Evolutionary conservation across 2,888 invertebrate species (phyloP).

Genomic region (Dorcus hopei): DNA sequence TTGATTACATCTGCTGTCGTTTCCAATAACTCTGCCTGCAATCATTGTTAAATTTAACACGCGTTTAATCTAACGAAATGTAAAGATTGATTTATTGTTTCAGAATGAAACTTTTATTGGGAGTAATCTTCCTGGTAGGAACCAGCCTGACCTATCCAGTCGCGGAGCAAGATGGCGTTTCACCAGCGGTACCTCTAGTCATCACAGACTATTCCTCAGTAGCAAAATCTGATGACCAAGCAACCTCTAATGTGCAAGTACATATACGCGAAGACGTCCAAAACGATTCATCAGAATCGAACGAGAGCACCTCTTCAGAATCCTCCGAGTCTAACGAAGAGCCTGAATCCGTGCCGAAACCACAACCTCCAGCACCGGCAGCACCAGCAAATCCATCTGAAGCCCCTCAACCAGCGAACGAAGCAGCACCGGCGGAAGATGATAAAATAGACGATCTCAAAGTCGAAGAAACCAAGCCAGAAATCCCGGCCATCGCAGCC

Average conservation of each 20-base stretch:
- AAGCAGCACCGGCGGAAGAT: neutral
- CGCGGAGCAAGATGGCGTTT: conserved; percentile 49
- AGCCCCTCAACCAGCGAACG: conserved; percentile 17
- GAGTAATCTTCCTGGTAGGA: conserved; percentile 58
- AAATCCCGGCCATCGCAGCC: conserved; percentile 15
- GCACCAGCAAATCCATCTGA: conserved; percentile 20
- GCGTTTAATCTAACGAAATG: too few relatives aligned
- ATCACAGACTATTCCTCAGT: conserved; percentile 48
- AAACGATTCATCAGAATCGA: conserved; percentile 33
- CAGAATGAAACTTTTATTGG: conserved; percentile 65
- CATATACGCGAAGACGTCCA: conserved; percentile 23
- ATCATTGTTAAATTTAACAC: too few relatives aligned
- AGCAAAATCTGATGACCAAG: conserved; percentile 40
- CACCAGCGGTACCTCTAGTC: conserved; percentile 43
- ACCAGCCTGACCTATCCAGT: conserved; percentile 59
- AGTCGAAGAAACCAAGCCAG: conserved; percentile 24
- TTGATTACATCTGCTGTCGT: too few relatives aligned
- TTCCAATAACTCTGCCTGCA: too few relatives aligned
- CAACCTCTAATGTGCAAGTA: conserved; percentile 28
- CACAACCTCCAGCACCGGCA: conserved; percentile 25
- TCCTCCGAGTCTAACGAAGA: conserved; percentile 37
- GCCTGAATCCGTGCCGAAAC: conserved; percentile 11
- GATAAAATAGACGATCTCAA: conserved; percentile 22
- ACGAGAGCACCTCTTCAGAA: conserved; percentile 35
- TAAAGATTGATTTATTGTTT: too few relatives aligned